These are phyloP conservation scores for Ridgeia piscesae DNA, from an alignment of 1,140 invertebrate genomes.

Conservation along the genomic window DNA sequence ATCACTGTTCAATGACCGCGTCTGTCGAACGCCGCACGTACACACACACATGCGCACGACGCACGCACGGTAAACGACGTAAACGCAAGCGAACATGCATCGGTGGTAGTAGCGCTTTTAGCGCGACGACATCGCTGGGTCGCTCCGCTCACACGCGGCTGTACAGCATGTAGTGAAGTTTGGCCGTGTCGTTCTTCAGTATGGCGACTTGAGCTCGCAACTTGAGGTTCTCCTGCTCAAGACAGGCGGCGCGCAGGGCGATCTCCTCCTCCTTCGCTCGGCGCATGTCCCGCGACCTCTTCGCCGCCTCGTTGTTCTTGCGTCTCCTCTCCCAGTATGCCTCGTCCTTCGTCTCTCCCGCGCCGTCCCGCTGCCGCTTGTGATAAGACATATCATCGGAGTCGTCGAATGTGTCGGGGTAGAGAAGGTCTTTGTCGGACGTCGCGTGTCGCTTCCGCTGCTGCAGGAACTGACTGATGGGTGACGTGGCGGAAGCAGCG, in stretches of 20 bases:
- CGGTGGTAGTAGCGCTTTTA: not conserved
- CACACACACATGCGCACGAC: not conserved
- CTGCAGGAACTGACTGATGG: slow-evolving; percentile 48
- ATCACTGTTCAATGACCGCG: not conserved
- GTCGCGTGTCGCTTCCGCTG: slow-evolving; percentile 37
- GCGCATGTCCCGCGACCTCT: slow-evolving; percentile 55
- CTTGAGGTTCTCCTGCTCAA: slow-evolving; percentile 59
- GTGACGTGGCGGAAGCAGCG: slow-evolving; percentile 40
- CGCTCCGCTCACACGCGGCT: slow-evolving; percentile 5
- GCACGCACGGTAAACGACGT: not conserved
- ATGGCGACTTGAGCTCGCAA: slow-evolving; percentile 63
- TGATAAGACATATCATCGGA: not conserved
- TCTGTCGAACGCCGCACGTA: not conserved
- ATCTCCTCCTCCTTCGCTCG: slow-evolving; percentile 57
- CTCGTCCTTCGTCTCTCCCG: slow-evolving; percentile 46
- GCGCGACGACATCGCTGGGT: slow-evolving; percentile 61
- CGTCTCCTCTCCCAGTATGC: slow-evolving; percentile 57
- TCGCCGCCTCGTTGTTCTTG: slow-evolving; percentile 60
- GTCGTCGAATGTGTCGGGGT: not conserved
- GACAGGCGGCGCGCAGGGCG: slow-evolving; percentile 49
- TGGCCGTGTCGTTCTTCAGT: slow-evolving; percentile 64
- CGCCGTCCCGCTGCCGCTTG: not conserved
- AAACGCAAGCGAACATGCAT: not conserved
- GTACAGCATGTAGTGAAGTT: slow-evolving; percentile 51
- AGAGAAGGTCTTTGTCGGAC: not conserved